phyloP scores from a whole-genome alignment of 2,113 vertebrate genomes.

The Dascyllus trimaculatus region DNA sequence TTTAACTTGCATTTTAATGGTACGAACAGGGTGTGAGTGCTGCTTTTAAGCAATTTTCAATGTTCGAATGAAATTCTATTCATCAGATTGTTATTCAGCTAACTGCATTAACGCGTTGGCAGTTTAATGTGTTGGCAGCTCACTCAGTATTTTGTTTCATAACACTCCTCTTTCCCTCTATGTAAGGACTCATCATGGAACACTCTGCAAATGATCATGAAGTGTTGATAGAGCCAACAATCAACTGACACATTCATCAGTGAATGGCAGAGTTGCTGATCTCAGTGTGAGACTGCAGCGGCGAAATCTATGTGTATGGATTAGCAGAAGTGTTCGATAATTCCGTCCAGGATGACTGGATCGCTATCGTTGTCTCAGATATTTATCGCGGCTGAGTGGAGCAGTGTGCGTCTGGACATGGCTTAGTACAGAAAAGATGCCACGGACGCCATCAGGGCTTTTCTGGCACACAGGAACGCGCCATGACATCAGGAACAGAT shows the following conservation, averaged over 20 bases:
- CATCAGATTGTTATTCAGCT: slow-evolving; percentile 32
- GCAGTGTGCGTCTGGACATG: slow-evolving; percentile 49
- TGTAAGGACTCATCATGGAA: slow-evolving; percentile 27
- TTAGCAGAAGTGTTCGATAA: slow-evolving; percentile 72
- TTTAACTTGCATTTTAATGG: slow-evolving; percentile 16
- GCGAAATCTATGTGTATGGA: slow-evolving; percentile 78
- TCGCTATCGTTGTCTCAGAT: slow-evolving; percentile 59
- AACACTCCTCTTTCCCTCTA: slow-evolving; percentile 10
- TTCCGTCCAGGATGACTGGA: slow-evolving; percentile 62
- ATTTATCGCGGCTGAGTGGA: slow-evolving; percentile 68
- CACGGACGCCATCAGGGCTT: slow-evolving; percentile 70
- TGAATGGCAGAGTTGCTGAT: slow-evolving; percentile 77
- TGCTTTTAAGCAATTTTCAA: slow-evolving; percentile 18
- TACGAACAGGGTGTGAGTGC: background rate
- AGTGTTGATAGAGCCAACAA: slow-evolving; percentile 65
- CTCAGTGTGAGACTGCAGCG: slow-evolving; percentile 64
- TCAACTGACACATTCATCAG: slow-evolving; percentile 73
- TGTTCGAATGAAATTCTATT: slow-evolving; percentile 21
- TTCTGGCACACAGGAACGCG: slow-evolving; percentile 72
- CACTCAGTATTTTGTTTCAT: slow-evolving; percentile 38
- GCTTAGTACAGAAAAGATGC: slow-evolving; percentile 59
- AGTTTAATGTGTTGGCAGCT: slow-evolving; percentile 26
- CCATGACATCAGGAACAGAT: slow-evolving; percentile 84
- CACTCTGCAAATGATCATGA: slow-evolving; percentile 57
- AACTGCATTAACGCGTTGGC: slow-evolving; percentile 26